Evolutionary conservation across 2,888 invertebrate genomes (phyloP).

Genomic region (Agrotis ipsilon): DNA sequence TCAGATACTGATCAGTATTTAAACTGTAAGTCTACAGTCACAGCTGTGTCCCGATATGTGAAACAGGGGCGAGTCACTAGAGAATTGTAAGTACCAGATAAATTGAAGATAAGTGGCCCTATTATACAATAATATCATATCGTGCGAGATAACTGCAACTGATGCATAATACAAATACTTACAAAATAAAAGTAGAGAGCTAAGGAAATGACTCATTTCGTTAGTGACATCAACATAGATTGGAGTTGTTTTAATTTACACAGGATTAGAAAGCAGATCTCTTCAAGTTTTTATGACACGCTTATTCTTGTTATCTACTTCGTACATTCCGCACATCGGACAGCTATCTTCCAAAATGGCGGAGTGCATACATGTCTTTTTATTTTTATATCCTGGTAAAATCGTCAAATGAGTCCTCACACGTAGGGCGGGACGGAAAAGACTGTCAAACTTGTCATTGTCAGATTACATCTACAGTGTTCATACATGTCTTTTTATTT

Average conservation of each 20-base stretch:
- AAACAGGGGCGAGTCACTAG: too few species aligned
- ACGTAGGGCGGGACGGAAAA: too few species aligned
- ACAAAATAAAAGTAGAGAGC: neutral
- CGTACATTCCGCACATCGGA: neutral
- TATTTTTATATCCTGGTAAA: too few species aligned
- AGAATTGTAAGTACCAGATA: conserved; percentile 11
- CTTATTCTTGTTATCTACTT: conserved; percentile 5
- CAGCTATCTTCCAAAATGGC: conserved; percentile 8
- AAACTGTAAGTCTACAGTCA: too few species aligned
- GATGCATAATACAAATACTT: neutral
- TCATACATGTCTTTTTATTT: too few species aligned
- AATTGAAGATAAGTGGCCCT: conserved; percentile 1
- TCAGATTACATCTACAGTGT: too few species aligned
- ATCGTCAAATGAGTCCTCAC: too few species aligned
- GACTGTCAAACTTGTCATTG: too few species aligned
- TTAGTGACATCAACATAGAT: neutral
- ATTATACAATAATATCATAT: conserved; percentile 20
- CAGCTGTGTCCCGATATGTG: too few species aligned
- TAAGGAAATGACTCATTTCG: conserved; percentile 7
- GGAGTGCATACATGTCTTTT: neutral
- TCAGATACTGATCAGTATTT: too few species aligned
- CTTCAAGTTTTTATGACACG: conserved; percentile 11
- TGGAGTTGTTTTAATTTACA: conserved; percentile 4
- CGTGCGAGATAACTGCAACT: neutral
- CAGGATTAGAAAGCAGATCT: conserved; percentile 32